Evolutionary conservation across 2,113 vertebrate genomes (phyloP).

Genomic region (Sorex araneus): DNA sequence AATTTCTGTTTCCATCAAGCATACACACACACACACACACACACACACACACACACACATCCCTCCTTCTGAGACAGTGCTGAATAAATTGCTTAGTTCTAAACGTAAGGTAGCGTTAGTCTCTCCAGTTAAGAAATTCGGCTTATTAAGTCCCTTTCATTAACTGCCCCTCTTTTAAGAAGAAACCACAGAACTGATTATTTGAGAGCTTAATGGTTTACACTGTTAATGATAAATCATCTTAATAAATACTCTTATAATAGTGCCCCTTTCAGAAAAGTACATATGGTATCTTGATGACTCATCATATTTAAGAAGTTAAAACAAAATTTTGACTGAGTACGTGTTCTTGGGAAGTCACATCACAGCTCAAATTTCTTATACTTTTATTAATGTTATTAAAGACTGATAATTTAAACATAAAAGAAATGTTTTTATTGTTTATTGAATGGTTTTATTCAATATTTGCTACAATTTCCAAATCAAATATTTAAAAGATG

Average conservation of each 20-base stretch:
- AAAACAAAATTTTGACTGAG: not conserved
- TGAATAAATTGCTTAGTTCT: too few species aligned
- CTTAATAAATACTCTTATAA: not conserved
- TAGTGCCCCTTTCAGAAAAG: not conserved
- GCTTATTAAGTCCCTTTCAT: too few species aligned
- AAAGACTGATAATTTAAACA: conserved; percentile 18
- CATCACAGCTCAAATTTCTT: not conserved
- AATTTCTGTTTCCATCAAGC: too few species aligned
- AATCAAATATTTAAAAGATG: not conserved
- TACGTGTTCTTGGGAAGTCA: not conserved
- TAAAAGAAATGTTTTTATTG: conserved; percentile 3
- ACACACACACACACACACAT: too few species aligned
- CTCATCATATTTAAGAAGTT: not conserved
- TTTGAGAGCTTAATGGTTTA: too few species aligned
- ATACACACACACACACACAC: too few species aligned
- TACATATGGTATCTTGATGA: not conserved
- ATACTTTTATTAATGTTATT: conserved; percentile 1
- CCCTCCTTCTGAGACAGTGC: too few species aligned
- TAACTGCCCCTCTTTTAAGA: too few species aligned
- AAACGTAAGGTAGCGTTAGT: too few species aligned
- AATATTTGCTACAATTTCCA: conserved; percentile 12
- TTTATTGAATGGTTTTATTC: not conserved
- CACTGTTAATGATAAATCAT: too few species aligned
- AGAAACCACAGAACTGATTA: too few species aligned
- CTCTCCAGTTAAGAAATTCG: too few species aligned